Conservation (phyloP, 2,888 invertebrate species). For the Netelia fuscicornis region DNA sequence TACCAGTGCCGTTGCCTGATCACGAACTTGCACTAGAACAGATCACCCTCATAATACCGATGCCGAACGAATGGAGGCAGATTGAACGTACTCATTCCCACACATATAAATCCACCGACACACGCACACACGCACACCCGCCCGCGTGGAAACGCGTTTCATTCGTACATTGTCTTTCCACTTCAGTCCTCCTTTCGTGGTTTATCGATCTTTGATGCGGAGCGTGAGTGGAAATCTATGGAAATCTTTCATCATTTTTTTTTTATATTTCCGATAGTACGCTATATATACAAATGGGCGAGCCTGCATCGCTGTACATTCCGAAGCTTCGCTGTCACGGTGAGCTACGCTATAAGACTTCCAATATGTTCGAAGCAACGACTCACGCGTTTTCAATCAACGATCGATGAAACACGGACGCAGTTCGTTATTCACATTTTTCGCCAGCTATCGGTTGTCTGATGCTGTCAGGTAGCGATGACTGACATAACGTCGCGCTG, state of each 20-base stretch:
- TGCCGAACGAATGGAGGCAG: slow-evolving; percentile 8
- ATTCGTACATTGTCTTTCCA: slow-evolving; percentile 31
- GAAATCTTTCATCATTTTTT: slow-evolving; percentile 47
- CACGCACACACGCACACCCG: neutral
- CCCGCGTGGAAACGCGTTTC: neutral
- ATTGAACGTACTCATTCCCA: neutral
- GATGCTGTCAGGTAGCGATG: slow-evolving; percentile 38
- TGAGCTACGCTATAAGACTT: neutral
- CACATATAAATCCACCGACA: neutral
- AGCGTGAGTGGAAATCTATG: slow-evolving; percentile 35
- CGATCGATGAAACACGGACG: slow-evolving; percentile 33
- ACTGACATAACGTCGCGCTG: slow-evolving; percentile 24
- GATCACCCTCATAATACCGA: slow-evolving; percentile 74
- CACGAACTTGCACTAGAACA: slow-evolving; percentile 62
- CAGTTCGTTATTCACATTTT: slow-evolving; percentile 1
- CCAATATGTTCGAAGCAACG: slow-evolving; percentile 18
- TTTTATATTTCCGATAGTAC: slow-evolving; percentile 30
- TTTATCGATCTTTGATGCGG: slow-evolving; percentile 54
- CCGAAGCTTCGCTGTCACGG: slow-evolving; percentile 17
- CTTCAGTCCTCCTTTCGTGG: slow-evolving; percentile 17
- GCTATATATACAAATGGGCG: slow-evolving; percentile 16
- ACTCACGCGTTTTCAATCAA: slow-evolving; percentile 57
- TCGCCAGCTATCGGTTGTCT: slow-evolving; percentile 21
- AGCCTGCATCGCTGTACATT: slow-evolving; percentile 41
- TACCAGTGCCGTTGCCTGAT: slow-evolving; percentile 16